These are phyloP conservation scores for Choristoneura fumiferana DNA, from an alignment of 1,140 invertebrate species.

Conservation along the genomic window DNA sequence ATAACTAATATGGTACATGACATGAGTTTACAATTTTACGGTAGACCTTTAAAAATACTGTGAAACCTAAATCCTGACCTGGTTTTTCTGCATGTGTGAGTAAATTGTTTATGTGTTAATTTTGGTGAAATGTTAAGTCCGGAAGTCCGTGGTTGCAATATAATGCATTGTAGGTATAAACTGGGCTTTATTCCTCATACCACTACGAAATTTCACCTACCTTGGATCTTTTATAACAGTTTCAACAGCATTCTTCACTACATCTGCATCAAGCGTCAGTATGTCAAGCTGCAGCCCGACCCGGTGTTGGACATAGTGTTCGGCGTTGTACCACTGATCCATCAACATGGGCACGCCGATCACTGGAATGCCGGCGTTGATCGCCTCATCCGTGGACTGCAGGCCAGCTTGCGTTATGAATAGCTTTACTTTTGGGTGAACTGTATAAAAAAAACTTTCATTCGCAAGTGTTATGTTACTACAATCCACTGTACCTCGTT, in stretches of 20 bases:
- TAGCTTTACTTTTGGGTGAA: slow-evolving; percentile 19
- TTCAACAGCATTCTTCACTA: slow-evolving; percentile 34
- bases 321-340: slow-evolving; percentile 10
- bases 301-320: slow-evolving; percentile 13
- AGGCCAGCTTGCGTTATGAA: slow-evolving; percentile 19
- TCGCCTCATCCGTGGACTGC: slow-evolving; percentile 19
- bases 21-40: no score
- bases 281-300: slow-evolving; percentile 15
- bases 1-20: no score
- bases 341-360: slow-evolving; percentile 10
- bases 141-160: no score
- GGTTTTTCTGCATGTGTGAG: no score
- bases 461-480: not conserved
- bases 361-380: slow-evolving; percentile 12
- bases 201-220: slow-evolving; percentile 12
- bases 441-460: slow-evolving; percentile 4
- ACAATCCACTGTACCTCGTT: not conserved
- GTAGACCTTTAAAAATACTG: no score
- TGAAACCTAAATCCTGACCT: no score
- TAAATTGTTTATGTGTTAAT: no score
- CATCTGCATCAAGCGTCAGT: slow-evolving; percentile 29
- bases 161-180: not conserved
- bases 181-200: not conserved
- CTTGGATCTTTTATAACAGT: slow-evolving; percentile 33
- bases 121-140: no score